Conservation (phyloP, 2,113 vertebrate species). For the Aplodontia rufa region DNA sequence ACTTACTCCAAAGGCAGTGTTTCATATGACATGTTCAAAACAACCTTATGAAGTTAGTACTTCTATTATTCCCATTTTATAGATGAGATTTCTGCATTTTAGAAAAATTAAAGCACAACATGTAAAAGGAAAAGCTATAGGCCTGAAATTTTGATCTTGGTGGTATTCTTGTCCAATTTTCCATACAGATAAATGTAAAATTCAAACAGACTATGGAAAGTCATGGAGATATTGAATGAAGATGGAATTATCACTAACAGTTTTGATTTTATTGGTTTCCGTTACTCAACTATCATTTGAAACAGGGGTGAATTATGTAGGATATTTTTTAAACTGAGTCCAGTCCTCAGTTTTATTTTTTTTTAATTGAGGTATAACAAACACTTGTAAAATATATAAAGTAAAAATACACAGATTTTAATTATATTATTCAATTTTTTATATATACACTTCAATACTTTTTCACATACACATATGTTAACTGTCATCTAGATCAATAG, state of each 20-base stretch:
- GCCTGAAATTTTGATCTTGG: neutral
- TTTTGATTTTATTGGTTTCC: neutral
- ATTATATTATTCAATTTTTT: neutral
- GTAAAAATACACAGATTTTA: neutral
- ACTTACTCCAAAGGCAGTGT: neutral
- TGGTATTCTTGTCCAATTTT: neutral
- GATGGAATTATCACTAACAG: neutral
- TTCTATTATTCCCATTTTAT: neutral
- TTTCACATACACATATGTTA: neutral
- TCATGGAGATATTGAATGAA: neutral
- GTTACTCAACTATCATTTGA: neutral
- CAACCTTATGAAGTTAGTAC: neutral
- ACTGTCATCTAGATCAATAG: neutral
- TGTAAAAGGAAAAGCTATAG: neutral
- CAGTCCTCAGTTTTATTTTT: neutral
- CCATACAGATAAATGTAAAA: neutral
- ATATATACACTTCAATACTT: neutral
- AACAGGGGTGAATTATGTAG: neutral
- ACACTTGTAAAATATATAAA: neutral
- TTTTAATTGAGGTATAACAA: too few species aligned
- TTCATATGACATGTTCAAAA: neutral
- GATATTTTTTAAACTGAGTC: constrained; percentile 16
- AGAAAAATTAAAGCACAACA: neutral
- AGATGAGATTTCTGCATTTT: neutral
- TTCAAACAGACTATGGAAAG: neutral